Conservation (phyloP, 2,888 invertebrate species). For the Lacanobia wlatinum region DNA sequence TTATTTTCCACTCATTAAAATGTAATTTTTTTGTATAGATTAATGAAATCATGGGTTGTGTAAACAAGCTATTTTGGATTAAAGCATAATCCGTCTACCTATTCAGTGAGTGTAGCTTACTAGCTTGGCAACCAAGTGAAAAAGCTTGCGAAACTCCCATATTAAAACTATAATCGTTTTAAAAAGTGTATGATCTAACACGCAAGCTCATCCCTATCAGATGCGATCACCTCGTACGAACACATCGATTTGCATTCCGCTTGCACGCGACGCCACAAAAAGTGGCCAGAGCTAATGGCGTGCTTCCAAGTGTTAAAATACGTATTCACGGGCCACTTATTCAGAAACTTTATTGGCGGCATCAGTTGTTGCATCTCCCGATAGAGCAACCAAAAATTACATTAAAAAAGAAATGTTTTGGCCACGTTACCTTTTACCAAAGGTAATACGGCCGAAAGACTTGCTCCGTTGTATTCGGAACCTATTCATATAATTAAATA, state of each 20-base stretch:
- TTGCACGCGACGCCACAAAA: constrained; percentile 64
- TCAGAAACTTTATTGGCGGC: background rate
- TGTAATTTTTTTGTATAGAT: too few relatives aligned
- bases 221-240: constrained; percentile 37
- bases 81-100: too few relatives aligned
- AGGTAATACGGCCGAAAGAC: too few relatives aligned
- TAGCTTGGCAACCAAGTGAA: background rate
- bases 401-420: too few relatives aligned
- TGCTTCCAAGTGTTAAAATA: constrained; percentile 56
- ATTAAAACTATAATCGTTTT: background rate
- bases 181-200: constrained; percentile 30
- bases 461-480: too few relatives aligned
- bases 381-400: too few relatives aligned
- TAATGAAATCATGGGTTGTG: background rate
- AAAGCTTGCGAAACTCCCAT: constrained; percentile 6
- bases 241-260: constrained; percentile 51
- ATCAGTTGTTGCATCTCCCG: constrained; percentile 18
- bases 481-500: too few relatives aligned
- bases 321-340: constrained; percentile 22
- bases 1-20: too few relatives aligned
- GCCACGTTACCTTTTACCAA: too few relatives aligned
- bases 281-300: constrained; percentile 57
- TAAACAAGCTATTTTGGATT: too few relatives aligned
- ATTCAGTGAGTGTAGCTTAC: too few relatives aligned
- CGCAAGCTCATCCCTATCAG: constrained; percentile 34